Percentiles rank a stretch among this genome's conserved stretches.
Evolutionary conservation across 1,140 invertebrate species (phyloP).

Genomic region (Sweltsa coloradensis): DNA sequence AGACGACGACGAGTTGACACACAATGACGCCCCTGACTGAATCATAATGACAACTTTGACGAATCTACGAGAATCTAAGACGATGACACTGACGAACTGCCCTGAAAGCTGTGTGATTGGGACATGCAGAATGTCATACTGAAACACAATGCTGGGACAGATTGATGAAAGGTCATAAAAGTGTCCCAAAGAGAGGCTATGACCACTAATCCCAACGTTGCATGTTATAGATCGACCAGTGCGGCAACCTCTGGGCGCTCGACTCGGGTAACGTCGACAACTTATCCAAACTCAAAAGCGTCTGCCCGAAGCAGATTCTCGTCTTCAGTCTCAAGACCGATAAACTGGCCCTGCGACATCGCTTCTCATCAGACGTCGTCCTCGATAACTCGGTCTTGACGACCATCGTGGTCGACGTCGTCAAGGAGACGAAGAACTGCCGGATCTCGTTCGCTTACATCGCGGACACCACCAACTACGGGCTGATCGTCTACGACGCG

Average conservation of each 20-base stretch:
- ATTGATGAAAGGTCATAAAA: no score
- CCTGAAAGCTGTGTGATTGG: no score
- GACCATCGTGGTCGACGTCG: not conserved
- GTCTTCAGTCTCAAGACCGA: constrained; percentile 54
- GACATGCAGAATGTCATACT: no score
- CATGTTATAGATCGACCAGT: constrained; percentile 48
- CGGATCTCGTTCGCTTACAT: constrained; percentile 1
- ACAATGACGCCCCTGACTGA: no score
- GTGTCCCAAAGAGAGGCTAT: no score
- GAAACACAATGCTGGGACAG: no score
- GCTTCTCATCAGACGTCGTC: not conserved
- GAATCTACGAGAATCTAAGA: no score
- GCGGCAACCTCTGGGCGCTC: constrained; percentile 55
- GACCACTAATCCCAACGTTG: no score
- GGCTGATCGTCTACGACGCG: not conserved
- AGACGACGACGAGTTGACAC: no score
- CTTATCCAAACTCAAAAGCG: constrained; percentile 46
- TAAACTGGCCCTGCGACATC: not conserved
- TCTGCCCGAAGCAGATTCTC: constrained; percentile 60
- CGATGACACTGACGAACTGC: no score
- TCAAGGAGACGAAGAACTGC: not conserved
- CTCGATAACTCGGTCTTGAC: not conserved
- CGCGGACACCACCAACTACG: constrained; percentile 3
- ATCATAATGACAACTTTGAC: no score
- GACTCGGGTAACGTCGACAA: constrained; percentile 64